Percentiles rank a stretch among this genome's conserved stretches.
phyloP scores from a whole-genome alignment of 23 tunicate species.

The Ascidia mentula region DNA sequence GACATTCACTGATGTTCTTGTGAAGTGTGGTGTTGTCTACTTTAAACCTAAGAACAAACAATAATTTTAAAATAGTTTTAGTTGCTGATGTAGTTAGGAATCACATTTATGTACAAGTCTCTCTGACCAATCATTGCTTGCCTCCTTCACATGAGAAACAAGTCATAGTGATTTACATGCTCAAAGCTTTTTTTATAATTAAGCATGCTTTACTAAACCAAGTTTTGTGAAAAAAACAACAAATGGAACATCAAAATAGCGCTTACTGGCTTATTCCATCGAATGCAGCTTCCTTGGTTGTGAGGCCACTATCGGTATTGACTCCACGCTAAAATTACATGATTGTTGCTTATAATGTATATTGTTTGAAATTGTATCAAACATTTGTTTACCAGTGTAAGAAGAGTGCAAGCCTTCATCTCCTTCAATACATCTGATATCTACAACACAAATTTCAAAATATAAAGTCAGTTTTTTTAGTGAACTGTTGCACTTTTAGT shows the following conservation, averaged over 20 bases:
- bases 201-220: no score
- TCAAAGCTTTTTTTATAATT: no score
- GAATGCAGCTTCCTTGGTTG: slow-evolving; percentile 80
- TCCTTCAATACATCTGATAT: slow-evolving; percentile 53
- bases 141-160: no score
- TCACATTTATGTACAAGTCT: no score
- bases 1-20: slow-evolving; percentile 64
- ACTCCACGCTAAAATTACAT: slow-evolving; percentile 58
- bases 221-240: no score
- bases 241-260: background rate
- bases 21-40: slow-evolving; percentile 69
- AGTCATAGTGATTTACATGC: no score
- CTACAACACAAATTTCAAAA: slow-evolving; percentile 20
- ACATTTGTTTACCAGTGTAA: slow-evolving; percentile 54
- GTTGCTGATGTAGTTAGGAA: no score
- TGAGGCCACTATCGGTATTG: slow-evolving; percentile 83
- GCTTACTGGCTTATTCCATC: slow-evolving; percentile 86
- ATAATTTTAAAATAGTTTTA: no score
- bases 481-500: background rate
- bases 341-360: background rate
- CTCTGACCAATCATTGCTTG: no score
- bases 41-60: slow-evolving; percentile 56
- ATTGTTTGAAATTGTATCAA: background rate
- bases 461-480: no score
- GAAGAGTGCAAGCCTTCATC: slow-evolving; percentile 44